Base-by-base conservation (phyloP, 2,113 vertebrate species). In the Capreolus pygargus region DNA sequence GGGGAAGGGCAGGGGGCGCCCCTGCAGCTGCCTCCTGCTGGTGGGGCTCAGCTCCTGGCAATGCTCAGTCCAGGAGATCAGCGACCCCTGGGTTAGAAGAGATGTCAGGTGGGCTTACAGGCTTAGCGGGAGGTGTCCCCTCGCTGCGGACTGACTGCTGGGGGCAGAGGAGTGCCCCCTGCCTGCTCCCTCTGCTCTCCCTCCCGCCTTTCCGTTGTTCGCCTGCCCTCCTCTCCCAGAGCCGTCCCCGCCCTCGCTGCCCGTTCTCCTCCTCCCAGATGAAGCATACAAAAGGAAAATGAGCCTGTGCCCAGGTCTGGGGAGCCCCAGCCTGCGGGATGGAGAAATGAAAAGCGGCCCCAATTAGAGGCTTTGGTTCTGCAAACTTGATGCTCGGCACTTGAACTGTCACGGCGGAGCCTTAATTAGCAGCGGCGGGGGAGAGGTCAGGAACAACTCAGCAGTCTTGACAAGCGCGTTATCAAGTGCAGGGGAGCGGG, bases 351-450 rank as follows among this genome's bases (percentile, higher is more conserved):
- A 95, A 98, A 92, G 95, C 93, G 98, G 98, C 98, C 98, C 99
- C 99, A 99, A 99, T 99, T 99, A 99, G 99, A 99, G 98, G 99
- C 99, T 98, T 98, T 98, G 96, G 98, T 98, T 98, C 98, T 98
- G 98, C 98, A 98, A 99, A 99, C 98, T 98, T 98, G 98, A 98
- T 98, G 99, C 98, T 86, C 99, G 98, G 99, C 99, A 99, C 99
- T 99, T 99, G 99, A 99, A 99, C 99, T 99, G 99, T 99, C 99
- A 99, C 99, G 98, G 99, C 97, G 98, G 99, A 99, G 98, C 99
- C 99, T 99, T 99, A 99, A 99, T 99, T 99, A 99, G 99, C 98
- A 98, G 99, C 99, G 98, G 96, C 95, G 95, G 99, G 99, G 99
- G 98, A 99, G 99, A 99, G 99, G 99, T 99, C 98, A 98, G 99